These are phyloP conservation scores for Armadillidium nasatum DNA, from an alignment of 1,140 invertebrate species.

Conservation along the genomic window DNA sequence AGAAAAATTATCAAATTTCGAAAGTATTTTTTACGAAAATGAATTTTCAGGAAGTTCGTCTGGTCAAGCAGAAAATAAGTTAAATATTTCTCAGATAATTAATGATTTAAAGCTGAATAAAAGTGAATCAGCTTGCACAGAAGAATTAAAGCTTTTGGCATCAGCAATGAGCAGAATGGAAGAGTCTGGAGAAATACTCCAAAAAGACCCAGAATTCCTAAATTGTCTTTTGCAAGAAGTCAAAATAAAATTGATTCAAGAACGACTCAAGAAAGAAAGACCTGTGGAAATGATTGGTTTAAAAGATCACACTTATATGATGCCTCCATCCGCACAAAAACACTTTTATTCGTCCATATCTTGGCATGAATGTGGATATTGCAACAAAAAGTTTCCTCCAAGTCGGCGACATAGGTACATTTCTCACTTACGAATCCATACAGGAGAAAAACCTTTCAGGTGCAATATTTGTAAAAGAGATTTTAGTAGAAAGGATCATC, in stretches of 20 bases:
- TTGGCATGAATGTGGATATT: neutral
- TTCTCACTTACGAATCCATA: neutral
- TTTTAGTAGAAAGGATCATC: neutral
- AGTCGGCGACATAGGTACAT: neutral
- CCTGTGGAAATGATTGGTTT: neutral
- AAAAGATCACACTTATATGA: neutral
- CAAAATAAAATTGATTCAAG: conserved; percentile 6
- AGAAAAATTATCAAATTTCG: no score
- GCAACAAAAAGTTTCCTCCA: neutral
- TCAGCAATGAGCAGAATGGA: neutral
- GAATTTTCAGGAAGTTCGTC: no score
- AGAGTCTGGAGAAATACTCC: neutral
- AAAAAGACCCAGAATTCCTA: neutral
- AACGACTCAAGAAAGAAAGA: neutral
- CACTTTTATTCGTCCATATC: neutral
- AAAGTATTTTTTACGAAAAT: no score
- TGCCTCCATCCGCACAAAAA: neutral
- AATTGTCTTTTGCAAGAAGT: neutral
- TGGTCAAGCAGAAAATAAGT: no score
- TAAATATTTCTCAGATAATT: no score
- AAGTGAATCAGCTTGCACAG: neutral
- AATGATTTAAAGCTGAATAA: neutral
- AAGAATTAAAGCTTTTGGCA: neutral
- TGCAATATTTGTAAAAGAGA: neutral
- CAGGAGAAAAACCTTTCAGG: neutral